Percentiles rank a stretch among this genome's conserved stretches.
Conservation (phyloP, 1,140 invertebrate species). For the Pseudobourletiella spinata region DNA sequence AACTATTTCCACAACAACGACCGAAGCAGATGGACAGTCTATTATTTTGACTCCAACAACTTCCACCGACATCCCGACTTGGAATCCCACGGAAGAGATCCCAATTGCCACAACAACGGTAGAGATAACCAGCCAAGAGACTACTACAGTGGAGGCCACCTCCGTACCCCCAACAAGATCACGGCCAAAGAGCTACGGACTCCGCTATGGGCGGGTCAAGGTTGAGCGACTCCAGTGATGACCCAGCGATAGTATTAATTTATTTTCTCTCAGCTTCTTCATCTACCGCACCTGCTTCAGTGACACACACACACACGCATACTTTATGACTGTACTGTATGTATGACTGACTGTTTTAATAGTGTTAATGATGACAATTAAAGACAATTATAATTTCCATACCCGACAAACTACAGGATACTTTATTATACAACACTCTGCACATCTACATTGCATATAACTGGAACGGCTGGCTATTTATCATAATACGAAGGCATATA, state of each 20-base stretch:
- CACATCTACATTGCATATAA: too few relatives aligned
- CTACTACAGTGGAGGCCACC: neutral
- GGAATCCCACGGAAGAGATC: neutral
- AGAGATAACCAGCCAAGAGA: neutral
- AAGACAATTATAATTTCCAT: too few relatives aligned
- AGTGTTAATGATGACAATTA: too few relatives aligned
- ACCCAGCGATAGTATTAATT: neutral
- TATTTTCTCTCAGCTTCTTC: neutral
- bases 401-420: neutral
- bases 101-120: neutral
- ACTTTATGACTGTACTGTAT: too few relatives aligned
- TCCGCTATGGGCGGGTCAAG: constrained; percentile 1
- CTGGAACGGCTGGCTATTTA: too few relatives aligned
- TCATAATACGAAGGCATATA: too few relatives aligned
- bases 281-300: too few relatives aligned
- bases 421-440: too few relatives aligned
- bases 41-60: neutral
- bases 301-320: too few relatives aligned
- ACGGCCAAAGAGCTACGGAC: neutral
- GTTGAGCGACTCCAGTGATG: neutral
- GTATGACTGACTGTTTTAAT: too few relatives aligned
- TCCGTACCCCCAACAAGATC: neutral
- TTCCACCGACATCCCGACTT: neutral
- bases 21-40: neutral
- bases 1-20: neutral